Percentiles rank a stretch among this genome's conserved stretches.
These are phyloP conservation scores for Poecilia velifera DNA, from an alignment of 2,797 vertebrate species.

Conservation along the genomic window DNA sequence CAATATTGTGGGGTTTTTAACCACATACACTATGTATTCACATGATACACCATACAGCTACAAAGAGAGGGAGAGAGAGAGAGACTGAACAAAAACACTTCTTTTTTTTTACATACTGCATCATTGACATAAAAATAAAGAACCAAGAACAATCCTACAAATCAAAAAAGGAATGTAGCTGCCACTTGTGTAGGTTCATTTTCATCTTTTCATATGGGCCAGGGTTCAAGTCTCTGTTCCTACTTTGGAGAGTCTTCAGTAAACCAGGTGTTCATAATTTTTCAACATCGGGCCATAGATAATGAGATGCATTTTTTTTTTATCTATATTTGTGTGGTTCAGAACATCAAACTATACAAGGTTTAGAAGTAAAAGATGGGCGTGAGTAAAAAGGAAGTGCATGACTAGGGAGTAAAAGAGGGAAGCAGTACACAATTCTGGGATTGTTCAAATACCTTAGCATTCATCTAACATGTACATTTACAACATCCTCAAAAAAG, in stretches of 20 bases:
- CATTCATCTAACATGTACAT: slow-evolving; percentile 68
- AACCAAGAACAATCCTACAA: slow-evolving; percentile 84
- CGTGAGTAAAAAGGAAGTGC: slow-evolving; percentile 65
- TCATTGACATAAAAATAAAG: slow-evolving; percentile 86
- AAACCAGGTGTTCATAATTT: slow-evolving; percentile 55
- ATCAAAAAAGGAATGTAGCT: slow-evolving; percentile 86
- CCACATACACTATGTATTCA: slow-evolving; percentile 91
- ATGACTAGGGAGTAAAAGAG: slow-evolving; percentile 55
- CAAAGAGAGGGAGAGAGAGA: slow-evolving; percentile 88
- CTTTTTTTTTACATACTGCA: slow-evolving; percentile 85
- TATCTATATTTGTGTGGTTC: slow-evolving; percentile 39
- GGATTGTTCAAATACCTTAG: slow-evolving; percentile 64
- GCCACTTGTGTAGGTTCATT: slow-evolving; percentile 79
- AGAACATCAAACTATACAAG: slow-evolving; percentile 67
- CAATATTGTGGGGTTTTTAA: slow-evolving; percentile 83
- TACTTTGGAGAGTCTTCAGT: slow-evolving; percentile 60
- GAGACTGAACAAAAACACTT: slow-evolving; percentile 76
- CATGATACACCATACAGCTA: slow-evolving; percentile 90
- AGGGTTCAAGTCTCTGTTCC: slow-evolving; percentile 57
- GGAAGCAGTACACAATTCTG: slow-evolving; percentile 65
- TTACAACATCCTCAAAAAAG: slow-evolving; percentile 64
- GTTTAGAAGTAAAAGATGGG: slow-evolving; percentile 45
- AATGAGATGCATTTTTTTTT: slow-evolving; percentile 58
- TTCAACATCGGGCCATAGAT: slow-evolving; percentile 64
- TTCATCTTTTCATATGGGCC: slow-evolving; percentile 54